Base-by-base conservation (phyloP, 1,140 invertebrate genomes). In the Sycophila sp. region DNA sequence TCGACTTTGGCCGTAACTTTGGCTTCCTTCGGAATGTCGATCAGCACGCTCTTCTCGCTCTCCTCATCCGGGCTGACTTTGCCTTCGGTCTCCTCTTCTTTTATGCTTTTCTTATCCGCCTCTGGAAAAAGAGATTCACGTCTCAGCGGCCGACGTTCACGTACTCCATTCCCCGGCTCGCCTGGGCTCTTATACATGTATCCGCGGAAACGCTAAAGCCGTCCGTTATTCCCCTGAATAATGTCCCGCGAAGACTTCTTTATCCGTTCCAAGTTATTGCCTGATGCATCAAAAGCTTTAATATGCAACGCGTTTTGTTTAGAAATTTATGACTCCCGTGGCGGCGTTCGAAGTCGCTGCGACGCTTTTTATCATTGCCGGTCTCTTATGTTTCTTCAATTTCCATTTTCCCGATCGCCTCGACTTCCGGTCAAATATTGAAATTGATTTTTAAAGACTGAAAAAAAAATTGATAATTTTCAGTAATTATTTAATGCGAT, bases 1-100 rank as follows among this genome's bases (percentile, higher is more conserved):
- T 70, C 68, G 78, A 81, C 66, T 83, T 83, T 58, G 76, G 80
- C 19, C 65, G 11, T 6, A 74, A 72, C 63, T 80, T 76, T 15
- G 0, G 71, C 28, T 0, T 83, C 81, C 30, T 81, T 81, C n/a
- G 77, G 75, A 10, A 84, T 56, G 77, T 85, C 83, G 53, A 85
- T 85, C 5, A 85, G 49, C 28, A 83, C 58, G 73, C 77, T 84
- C 59, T 83, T 84, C 40, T 80, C 73, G 24, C 67, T 76, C 47
- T 67, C 26, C 58, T 64, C 10, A 24, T 60, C 26, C 72, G 73
- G 28, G 51, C 45, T 68, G 10, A 45, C 17, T 58, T 58, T 42
- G 6, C 6, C 17, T 11, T 34, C 24, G 26, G 19, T 38, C 17
- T 32, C 15, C 19, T 38, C 47, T 28, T 51, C 63, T 59, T 71